phyloP scores from a whole-genome alignment of 2,113 vertebrate genomes.

The Thunnus thynnus region DNA sequence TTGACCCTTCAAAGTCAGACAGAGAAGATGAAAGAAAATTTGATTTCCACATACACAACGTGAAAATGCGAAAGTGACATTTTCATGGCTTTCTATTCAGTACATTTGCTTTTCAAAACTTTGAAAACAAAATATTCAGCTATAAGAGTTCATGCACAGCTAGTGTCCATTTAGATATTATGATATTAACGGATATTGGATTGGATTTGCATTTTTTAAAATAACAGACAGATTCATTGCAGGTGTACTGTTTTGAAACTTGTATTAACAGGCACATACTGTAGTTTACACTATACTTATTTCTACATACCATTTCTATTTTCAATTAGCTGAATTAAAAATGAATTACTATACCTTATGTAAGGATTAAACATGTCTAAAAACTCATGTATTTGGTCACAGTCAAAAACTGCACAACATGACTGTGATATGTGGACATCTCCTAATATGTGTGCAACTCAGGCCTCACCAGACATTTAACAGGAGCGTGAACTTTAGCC shows the following conservation, averaged over 20 bases:
- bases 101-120: background rate
- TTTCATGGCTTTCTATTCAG: background rate
- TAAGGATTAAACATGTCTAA: background rate
- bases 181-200: too few relatives aligned
- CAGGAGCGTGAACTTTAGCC: slow-evolving; percentile 67
- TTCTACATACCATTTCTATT: background rate
- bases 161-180: too few relatives aligned
- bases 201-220: too few relatives aligned
- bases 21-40: background rate
- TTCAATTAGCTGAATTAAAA: background rate
- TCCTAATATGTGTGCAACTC: slow-evolving; percentile 23
- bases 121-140: too few relatives aligned
- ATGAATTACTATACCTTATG: background rate
- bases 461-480: slow-evolving; percentile 22
- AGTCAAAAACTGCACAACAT: background rate
- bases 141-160: too few relatives aligned
- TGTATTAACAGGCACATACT: background rate
- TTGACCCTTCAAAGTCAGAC: slow-evolving; percentile 83
- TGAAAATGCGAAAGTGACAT: background rate
- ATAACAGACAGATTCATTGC: too few relatives aligned
- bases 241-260: too few relatives aligned
- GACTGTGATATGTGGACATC: background rate
- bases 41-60: background rate
- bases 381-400: background rate
- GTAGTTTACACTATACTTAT: background rate